phyloP scores from a whole-genome alignment of 2,113 vertebrate genomes.

The Melanocharis versteri region DNA sequence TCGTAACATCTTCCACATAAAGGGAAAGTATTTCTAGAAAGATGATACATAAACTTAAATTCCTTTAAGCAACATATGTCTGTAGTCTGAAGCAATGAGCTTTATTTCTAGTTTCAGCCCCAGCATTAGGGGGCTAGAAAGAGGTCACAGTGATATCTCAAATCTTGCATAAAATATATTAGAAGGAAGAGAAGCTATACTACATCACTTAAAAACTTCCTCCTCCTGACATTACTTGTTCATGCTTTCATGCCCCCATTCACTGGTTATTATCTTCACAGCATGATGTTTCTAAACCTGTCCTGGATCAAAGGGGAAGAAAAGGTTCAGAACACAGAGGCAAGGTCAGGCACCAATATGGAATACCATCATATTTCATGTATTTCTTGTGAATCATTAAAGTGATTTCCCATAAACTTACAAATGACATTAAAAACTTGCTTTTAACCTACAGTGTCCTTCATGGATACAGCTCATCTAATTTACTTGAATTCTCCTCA shows the following conservation, averaged over 20 bases:
- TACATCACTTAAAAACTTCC: not conserved
- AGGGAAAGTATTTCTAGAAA: not conserved
- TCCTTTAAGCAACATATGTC: not conserved
- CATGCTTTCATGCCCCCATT: not conserved
- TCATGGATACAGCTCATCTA: constrained; percentile 12
- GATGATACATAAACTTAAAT: not conserved
- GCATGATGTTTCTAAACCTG: not conserved
- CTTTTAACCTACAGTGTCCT: constrained; percentile 39
- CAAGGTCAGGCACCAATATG: not conserved
- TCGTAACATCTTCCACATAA: not conserved
- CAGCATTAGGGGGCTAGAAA: not conserved
- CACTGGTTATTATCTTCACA: not conserved
- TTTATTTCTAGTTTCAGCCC: not conserved
- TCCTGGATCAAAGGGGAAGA: not conserved
- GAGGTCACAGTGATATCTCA: not conserved
- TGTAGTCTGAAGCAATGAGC: not conserved
- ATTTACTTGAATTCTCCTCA: not conserved
- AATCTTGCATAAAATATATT: not conserved
- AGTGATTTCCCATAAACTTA: constrained; percentile 14
- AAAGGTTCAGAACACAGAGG: not conserved
- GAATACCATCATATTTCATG: not conserved
- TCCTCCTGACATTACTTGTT: not conserved
- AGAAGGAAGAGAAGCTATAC: not conserved
- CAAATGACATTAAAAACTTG: not conserved
- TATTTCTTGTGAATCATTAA: constrained; percentile 6